Base-by-base conservation (phyloP, 2,797 vertebrate species). In the Lithobates pipiens region DNA sequence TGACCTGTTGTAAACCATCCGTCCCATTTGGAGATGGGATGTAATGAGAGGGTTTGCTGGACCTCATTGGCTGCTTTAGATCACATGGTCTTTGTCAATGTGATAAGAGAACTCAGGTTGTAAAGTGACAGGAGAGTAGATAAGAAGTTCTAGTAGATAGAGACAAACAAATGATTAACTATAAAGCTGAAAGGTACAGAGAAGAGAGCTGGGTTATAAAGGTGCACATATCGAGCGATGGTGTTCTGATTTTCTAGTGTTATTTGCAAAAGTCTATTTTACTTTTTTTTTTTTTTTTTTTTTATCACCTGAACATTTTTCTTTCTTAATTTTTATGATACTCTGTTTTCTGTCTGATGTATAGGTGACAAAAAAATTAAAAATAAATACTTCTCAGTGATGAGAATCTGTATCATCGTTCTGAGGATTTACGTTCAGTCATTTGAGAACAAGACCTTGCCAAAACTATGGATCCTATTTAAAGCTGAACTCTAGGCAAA, bases 121-220 rank as follows among this genome's bases (percentile, higher is more conserved):
- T 99, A 99, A 98, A 99, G 95, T 97, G 96, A 97, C 96, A 97
- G 96, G 95, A 93, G 89, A 92, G 91, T 92, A 97, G 98, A 99
- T 99, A 99, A 99, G 97, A 93, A 91, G 91, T 94, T 94, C 91
- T 94, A 94, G 93, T 94, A 95, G 96, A 98, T 97, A 97, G 93
- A 92, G 93, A 88, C 88, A 88, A 90, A 95, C 93, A 92, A 99
- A 99, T 99, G 93, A 99, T 99, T 99, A 99, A 99, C 98, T 91
- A 89, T 27, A 88, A 81, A 91, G 89, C 89, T 90, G 92, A 93
- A 94, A 93, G 91, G 89, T 90, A 65, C 76, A 85, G 11, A 0
- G 25, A 73, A 46, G 75, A 83, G 73, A 72, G 34, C 61, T 23
- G 50, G 44, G 71, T 54, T 82, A 82, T 71, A 77, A 86, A 63